Evolutionary conservation across 2,888 invertebrate genomes (phyloP).

Genomic region (Eupithecia abbreviata): DNA sequence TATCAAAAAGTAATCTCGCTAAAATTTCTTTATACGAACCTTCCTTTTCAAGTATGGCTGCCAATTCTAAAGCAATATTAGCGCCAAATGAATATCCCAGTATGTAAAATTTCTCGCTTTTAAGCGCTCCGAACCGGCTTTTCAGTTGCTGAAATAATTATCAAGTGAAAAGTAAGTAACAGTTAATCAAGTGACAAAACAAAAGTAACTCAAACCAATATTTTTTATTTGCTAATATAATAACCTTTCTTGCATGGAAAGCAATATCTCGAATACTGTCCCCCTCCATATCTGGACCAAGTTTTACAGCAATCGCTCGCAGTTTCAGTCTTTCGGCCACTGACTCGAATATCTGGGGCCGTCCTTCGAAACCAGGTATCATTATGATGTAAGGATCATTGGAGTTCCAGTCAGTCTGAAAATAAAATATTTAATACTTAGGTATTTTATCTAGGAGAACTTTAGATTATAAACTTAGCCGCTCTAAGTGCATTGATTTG

Average conservation of each 20-base stretch:
- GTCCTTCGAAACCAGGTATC: slow-evolving; percentile 66
- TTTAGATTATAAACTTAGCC: background rate
- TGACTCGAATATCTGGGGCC: slow-evolving; percentile 52
- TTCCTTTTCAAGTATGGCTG: slow-evolving; percentile 62
- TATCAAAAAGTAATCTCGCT: background rate
- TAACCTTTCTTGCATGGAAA: slow-evolving; percentile 52
- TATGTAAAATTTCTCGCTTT: slow-evolving; percentile 49
- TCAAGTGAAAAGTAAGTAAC: background rate
- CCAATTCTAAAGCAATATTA: slow-evolving; percentile 64
- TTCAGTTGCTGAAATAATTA: slow-evolving; percentile 31
- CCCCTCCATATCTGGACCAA: slow-evolving; percentile 55
- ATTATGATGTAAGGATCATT: slow-evolving; percentile 54
- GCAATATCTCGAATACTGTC: slow-evolving; percentile 58
- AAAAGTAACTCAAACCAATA: background rate
- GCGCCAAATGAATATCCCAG: slow-evolving; percentile 64
- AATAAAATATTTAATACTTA: background rate
- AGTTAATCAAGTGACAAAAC: background rate
- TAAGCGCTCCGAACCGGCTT: slow-evolving; percentile 45
- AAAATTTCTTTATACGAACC: slow-evolving; percentile 51
- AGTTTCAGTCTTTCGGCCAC: slow-evolving; percentile 58
- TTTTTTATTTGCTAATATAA: background rate
- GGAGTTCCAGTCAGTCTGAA: slow-evolving; percentile 52
- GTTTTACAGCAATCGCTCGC: slow-evolving; percentile 54
- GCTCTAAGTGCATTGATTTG: too few species aligned
- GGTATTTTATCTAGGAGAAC: background rate